Percentiles rank a stretch among this genome's conserved stretches.
Conservation (phyloP, 1,140 invertebrate species). For the Zaprionus lachaisei region DNA sequence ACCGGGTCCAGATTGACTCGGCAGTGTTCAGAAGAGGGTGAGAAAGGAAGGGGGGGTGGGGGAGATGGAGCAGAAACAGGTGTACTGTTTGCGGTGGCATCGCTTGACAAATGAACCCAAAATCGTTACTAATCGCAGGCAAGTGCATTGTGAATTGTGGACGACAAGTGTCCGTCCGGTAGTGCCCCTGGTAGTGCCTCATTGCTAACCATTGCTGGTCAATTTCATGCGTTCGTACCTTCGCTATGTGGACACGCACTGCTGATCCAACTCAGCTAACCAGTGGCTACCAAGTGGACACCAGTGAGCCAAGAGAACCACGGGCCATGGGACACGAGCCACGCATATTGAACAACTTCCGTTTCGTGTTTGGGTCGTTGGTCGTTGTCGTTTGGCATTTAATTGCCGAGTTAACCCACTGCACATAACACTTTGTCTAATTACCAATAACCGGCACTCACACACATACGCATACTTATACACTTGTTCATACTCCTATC, state of each 20-base stretch:
- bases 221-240: constrained; percentile 78
- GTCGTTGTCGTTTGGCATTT: constrained; percentile 29
- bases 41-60: too few relatives aligned
- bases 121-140: constrained; percentile 67
- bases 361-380: constrained; percentile 43
- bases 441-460: constrained; percentile 46
- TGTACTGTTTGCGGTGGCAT: background rate
- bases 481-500: background rate
- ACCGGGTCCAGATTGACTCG: background rate
- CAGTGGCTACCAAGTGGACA: constrained; percentile 12
- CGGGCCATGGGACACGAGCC: constrained; percentile 39
- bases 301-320: background rate
- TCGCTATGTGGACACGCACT: constrained; percentile 60
- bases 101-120: constrained; percentile 29
- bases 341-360: constrained; percentile 80
- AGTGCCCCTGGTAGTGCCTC: background rate
- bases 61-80: background rate
- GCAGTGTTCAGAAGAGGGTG: fast-evolving
- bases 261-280: constrained; percentile 34
- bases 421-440: constrained; percentile 69
- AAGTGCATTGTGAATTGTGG: constrained; percentile 18
- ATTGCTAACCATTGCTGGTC: constrained; percentile 39
- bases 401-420: constrained; percentile 72
- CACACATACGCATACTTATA: background rate
- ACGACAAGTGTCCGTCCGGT: background rate